Percentiles rank a stretch among this genome's conserved stretches.
Evolutionary conservation across 2,113 vertebrate species (phyloP).

Genomic region (Paradoxurus hermaphroditus): DNA sequence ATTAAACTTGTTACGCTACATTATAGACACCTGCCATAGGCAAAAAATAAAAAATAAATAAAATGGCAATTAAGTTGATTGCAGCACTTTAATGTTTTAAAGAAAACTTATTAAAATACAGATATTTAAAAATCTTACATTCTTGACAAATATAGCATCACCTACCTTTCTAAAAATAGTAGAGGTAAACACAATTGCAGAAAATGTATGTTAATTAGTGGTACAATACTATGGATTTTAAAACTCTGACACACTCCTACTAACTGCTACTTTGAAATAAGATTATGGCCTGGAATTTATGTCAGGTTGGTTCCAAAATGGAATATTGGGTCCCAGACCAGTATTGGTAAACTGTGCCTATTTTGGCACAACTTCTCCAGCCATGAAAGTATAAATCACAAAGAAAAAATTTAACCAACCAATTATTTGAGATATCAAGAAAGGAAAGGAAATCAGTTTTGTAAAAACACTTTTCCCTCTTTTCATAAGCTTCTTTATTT

Average conservation of each 20-base stretch:
- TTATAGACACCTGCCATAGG: slow-evolving; percentile 49
- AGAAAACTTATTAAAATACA: slow-evolving; percentile 67
- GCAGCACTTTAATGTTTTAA: slow-evolving; percentile 69
- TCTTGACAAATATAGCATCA: slow-evolving; percentile 57
- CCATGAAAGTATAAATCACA: slow-evolving; percentile 55
- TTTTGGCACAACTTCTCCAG: slow-evolving; percentile 25
- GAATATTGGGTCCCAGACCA: slow-evolving; percentile 43
- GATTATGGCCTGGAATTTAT: slow-evolving; percentile 37
- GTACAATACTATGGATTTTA: slow-evolving; percentile 32
- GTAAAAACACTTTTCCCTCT: slow-evolving; percentile 67
- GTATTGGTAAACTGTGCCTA: background rate
- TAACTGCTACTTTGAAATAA: slow-evolving; percentile 35
- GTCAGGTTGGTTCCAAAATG: slow-evolving; percentile 61
- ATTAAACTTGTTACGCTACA: slow-evolving; percentile 10
- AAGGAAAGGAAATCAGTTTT: slow-evolving; percentile 71
- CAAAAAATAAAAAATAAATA: slow-evolving; percentile 51
- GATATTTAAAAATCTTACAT: slow-evolving; percentile 60
- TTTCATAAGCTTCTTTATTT: slow-evolving; percentile 71
- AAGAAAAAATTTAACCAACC: slow-evolving; percentile 64
- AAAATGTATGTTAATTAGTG: slow-evolving; percentile 43
- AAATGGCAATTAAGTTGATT: slow-evolving; percentile 66
- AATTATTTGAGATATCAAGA: slow-evolving; percentile 59
- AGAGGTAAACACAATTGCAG: slow-evolving; percentile 56
- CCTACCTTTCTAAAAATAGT: slow-evolving; percentile 64
- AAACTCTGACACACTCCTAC: slow-evolving; percentile 30